Percentiles rank a stretch among this genome's conserved stretches.
These are phyloP conservation scores for Theonella swinhoei DNA, from an alignment of 37 sponge, comb jelly and placozoan species.

Conservation along the genomic window DNA sequence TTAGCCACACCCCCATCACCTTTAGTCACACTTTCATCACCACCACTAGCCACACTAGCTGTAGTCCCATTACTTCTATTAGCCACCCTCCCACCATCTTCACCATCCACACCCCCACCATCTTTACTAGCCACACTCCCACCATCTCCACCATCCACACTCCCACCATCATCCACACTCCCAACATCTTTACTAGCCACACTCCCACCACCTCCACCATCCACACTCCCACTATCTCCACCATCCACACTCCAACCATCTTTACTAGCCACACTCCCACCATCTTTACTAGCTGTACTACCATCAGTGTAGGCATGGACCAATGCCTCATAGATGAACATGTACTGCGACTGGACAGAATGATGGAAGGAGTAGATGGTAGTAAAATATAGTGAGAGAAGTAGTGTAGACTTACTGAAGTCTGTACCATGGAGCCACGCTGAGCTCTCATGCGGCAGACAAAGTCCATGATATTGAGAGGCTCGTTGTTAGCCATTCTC, in stretches of 20 bases:
- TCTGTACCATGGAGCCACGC: conserved; percentile 76
- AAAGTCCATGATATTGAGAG: conserved; percentile 51
- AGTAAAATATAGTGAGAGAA: neutral
- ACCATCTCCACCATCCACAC: neutral
- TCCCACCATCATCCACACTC: neutral
- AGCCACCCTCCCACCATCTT: neutral
- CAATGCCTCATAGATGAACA: conserved; percentile 54
- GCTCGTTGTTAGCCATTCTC: conserved; percentile 34
- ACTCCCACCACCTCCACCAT: neutral
- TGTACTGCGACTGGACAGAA: conserved; percentile 38
- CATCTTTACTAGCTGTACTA: neutral
- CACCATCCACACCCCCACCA: neutral
- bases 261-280: neutral
- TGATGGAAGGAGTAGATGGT: neutral
- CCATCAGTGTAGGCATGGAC: conserved; percentile 26
- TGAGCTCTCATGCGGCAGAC: conserved; percentile 68
- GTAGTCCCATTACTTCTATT: neutral
- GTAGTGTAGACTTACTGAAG: conserved; percentile 33
- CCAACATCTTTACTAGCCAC: conserved; percentile 18
- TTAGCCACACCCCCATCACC: no score
- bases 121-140: conserved; percentile 20
- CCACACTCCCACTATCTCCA: neutral
- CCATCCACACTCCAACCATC: neutral
- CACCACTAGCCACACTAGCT: neutral
- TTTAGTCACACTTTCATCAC: neutral